These are phyloP conservation scores for Globicephala melas DNA, from an alignment of 2,113 vertebrate species.

Conservation along the genomic window DNA sequence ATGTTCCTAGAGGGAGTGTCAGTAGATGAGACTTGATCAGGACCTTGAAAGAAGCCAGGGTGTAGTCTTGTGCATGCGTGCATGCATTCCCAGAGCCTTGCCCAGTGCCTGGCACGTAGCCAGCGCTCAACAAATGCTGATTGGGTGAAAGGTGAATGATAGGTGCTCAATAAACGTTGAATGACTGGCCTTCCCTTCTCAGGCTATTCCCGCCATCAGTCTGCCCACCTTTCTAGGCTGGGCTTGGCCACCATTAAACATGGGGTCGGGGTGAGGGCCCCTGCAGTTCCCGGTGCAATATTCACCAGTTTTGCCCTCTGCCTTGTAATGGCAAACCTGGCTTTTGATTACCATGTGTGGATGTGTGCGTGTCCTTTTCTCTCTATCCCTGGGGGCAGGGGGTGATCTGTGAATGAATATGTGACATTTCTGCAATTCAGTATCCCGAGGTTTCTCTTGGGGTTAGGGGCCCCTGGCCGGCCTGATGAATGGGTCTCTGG, in stretches of 20 bases:
- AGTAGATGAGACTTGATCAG: not conserved
- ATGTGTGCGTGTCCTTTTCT: constrained; percentile 2
- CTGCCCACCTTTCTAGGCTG: not conserved
- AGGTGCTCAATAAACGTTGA: constrained; percentile 34
- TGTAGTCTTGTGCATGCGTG: not conserved
- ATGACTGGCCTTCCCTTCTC: constrained; percentile 35
- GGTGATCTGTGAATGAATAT: constrained; percentile 41
- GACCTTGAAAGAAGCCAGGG: not conserved
- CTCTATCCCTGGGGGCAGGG: constrained; percentile 27
- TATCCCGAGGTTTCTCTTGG: constrained; percentile 44
- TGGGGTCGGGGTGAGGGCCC: not conserved
- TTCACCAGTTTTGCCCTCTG: constrained; percentile 65
- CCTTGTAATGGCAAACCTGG: constrained; percentile 52
- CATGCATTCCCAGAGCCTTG: not conserved
- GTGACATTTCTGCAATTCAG: constrained; percentile 58
- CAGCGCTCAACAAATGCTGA: not conserved
- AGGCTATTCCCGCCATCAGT: not conserved
- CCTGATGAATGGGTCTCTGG: constrained; percentile 54
- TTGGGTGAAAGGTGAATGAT: not conserved
- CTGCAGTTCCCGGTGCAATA: constrained; percentile 52
- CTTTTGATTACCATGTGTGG: constrained; percentile 44
- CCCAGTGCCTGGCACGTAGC: not conserved
- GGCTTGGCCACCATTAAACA: not conserved
- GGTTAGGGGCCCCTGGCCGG: constrained; percentile 55
- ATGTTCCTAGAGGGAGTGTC: not conserved